Evolutionary conservation across 2,113 vertebrate genomes (phyloP).

Genomic region (Caretta caretta): DNA sequence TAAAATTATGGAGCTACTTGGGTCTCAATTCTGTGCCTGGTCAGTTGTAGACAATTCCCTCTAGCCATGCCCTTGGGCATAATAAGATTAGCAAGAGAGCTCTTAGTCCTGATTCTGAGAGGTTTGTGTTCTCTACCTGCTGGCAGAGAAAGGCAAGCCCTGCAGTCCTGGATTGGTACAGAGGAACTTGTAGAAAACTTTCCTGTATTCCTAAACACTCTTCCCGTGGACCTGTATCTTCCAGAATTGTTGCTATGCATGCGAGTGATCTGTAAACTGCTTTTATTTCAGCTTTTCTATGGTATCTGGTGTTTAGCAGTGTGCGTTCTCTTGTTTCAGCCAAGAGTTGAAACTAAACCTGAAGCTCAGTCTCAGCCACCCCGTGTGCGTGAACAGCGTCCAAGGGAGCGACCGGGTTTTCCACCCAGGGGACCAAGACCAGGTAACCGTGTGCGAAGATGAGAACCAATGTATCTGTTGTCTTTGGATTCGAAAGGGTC

Average conservation of each 20-base stretch:
- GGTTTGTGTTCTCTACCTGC: conserved; percentile 12
- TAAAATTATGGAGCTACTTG: fast-evolving
- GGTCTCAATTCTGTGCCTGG: neutral
- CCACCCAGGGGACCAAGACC: conserved; percentile 89
- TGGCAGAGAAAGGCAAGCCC: conserved; percentile 41
- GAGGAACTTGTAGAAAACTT: conserved; percentile 70
- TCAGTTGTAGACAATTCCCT: conserved; percentile 3
- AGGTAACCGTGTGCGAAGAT: conserved; percentile 75
- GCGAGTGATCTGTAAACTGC: conserved; percentile 26
- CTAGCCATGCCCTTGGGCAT: neutral
- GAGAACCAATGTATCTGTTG: neutral
- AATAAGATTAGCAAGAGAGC: neutral
- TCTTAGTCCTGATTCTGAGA: neutral
- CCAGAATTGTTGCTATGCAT: conserved; percentile 46
- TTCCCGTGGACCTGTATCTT: neutral
- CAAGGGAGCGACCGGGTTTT: conserved; percentile 90
- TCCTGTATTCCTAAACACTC: neutral
- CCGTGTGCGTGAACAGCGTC: conserved; percentile 91
- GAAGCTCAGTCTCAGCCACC: conserved; percentile 88
- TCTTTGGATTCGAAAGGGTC: neutral
- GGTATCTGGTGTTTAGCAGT: conserved; percentile 16
- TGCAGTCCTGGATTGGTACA: conserved; percentile 87
- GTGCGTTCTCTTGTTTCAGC: conserved; percentile 76
- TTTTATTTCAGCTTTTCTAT: neutral
- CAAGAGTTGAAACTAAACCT: conserved; percentile 89